Conservation (phyloP, 2,888 invertebrate genomes). For the Sarcophaga carnaria region DNA sequence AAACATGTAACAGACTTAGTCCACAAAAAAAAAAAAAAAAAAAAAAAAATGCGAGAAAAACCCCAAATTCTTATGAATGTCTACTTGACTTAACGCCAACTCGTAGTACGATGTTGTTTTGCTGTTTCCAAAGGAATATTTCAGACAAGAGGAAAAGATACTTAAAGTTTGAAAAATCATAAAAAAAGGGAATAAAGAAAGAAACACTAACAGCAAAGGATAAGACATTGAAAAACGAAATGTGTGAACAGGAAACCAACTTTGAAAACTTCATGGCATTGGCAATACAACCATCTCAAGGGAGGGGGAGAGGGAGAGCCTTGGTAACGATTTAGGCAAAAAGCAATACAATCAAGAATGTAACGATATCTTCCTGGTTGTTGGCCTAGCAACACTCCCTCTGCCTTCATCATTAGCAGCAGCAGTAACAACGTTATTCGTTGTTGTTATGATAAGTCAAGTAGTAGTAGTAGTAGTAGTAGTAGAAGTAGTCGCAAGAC, state of each 20-base stretch:
- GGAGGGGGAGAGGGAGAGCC: background rate
- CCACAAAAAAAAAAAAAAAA: background rate
- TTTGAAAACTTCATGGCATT: background rate
- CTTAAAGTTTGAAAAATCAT: background rate
- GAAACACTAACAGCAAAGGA: too few species aligned
- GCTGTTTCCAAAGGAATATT: background rate
- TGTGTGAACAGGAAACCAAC: constrained; percentile 6
- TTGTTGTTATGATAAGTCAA: too few species aligned
- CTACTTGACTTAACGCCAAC: constrained; percentile 7
- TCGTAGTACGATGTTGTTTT: background rate
- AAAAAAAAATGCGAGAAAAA: background rate
- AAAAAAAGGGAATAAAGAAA: background rate
- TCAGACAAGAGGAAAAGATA: background rate
- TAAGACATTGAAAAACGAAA: background rate
- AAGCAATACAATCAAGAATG: background rate
- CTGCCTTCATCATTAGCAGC: too few species aligned
- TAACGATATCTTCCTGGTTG: constrained; percentile 36
- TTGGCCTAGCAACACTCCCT: background rate
- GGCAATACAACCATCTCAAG: too few species aligned
- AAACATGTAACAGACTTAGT: background rate
- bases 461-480: too few species aligned
- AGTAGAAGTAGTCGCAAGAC: too few species aligned
- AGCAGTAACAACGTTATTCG: too few species aligned
- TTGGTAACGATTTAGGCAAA: background rate
- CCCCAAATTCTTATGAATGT: constrained; percentile 20